Percentiles rank a stretch among this genome's conserved stretches.
These are phyloP conservation scores for Eospalax fontanierii DNA, from an alignment of 2,797 vertebrate species.

Conservation along the genomic window DNA sequence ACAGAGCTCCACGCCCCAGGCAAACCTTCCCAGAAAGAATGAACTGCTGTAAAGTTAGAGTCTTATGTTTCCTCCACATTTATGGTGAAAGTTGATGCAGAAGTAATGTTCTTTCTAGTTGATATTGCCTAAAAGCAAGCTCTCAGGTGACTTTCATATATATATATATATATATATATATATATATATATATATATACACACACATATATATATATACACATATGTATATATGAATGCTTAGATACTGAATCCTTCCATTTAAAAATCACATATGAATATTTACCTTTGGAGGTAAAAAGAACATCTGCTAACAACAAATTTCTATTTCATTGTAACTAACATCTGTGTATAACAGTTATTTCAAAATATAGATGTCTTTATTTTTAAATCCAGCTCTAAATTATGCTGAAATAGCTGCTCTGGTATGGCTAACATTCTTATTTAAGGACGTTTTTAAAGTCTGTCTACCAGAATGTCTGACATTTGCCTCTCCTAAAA, in stretches of 20 bases:
- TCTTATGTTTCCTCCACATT: not conserved
- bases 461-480: not conserved
- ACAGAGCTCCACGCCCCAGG: too few species aligned
- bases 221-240: not conserved
- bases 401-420: not conserved
- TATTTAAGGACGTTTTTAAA: not conserved
- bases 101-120: not conserved
- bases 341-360: not conserved
- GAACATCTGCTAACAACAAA: not conserved
- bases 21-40: not conserved
- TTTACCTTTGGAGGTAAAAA: not conserved
- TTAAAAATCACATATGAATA: not conserved
- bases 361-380: not conserved
- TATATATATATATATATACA: not conserved
- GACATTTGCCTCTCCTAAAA: not conserved
- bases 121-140: not conserved
- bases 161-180: not conserved
- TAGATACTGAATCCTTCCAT: not conserved
- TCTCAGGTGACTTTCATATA: not conserved
- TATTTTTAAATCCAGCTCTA: not conserved
- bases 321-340: not conserved
- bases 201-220: not conserved
- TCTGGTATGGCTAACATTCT: not conserved
- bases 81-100: slow-evolving; percentile 45
- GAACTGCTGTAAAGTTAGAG: not conserved